Evolutionary conservation across 2,113 vertebrate genomes (phyloP).

Genomic region (Eubucco bourcierii): DNA sequence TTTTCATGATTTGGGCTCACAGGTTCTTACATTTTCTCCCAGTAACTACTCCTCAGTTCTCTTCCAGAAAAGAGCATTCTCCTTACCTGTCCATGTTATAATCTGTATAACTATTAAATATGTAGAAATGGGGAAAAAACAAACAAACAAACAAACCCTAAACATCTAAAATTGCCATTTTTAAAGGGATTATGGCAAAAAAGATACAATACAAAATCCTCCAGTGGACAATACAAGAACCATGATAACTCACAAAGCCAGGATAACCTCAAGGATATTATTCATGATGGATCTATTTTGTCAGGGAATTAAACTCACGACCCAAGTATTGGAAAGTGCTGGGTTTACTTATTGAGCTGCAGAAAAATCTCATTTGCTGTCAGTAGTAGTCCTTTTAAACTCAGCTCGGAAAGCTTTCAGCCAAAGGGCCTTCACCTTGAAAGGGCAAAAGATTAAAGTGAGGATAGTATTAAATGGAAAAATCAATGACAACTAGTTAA

Average conservation of each 20-base stretch:
- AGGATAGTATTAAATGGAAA: conserved; percentile 41
- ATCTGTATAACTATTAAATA: neutral
- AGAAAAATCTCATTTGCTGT: conserved; percentile 36
- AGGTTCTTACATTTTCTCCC: neutral
- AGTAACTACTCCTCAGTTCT: neutral
- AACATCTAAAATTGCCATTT: neutral
- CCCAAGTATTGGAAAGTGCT: conserved; percentile 24
- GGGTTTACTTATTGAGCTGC: conserved; percentile 11
- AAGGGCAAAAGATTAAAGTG: conserved; percentile 44
- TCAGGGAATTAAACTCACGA: conserved; percentile 44
- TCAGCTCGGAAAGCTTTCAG: conserved; percentile 47
- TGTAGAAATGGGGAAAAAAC: neutral
- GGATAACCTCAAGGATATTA: conserved; percentile 18
- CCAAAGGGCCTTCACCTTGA: conserved; percentile 36
- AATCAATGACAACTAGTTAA: conserved; percentile 56
- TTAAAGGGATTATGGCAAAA: neutral
- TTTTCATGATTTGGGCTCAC: neutral
- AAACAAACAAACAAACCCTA: no score
- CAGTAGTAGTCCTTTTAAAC: conserved; percentile 5
- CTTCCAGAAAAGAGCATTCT: neutral
- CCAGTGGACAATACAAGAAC: neutral
- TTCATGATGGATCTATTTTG: conserved; percentile 40
- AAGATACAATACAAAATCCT: neutral
- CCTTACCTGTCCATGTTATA: neutral
- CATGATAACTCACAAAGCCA: neutral